These are phyloP conservation scores for Odontophorus gujanensis DNA, from an alignment of 2,113 vertebrate genomes.

Conservation along the genomic window DNA sequence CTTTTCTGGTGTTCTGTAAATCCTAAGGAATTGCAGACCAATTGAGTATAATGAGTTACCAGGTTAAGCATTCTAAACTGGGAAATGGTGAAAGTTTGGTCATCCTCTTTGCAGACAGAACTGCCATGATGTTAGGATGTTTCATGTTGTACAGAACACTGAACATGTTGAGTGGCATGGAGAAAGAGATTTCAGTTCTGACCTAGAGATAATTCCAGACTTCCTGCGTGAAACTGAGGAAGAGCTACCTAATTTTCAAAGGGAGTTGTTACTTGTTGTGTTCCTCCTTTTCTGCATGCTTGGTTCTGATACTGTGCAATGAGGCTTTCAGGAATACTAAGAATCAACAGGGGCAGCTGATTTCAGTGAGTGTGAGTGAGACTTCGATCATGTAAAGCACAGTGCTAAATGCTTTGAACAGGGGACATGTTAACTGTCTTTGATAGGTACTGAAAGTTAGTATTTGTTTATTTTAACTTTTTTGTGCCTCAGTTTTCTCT, in stretches of 20 bases:
- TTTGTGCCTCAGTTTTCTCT: neutral
- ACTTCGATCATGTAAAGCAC: neutral
- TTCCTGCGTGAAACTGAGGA: neutral
- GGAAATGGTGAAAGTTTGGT: neutral
- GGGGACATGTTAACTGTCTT: neutral
- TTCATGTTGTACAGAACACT: neutral
- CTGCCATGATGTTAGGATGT: neutral
- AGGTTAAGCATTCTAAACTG: neutral
- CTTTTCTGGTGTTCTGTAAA: neutral
- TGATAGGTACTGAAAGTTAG: neutral
- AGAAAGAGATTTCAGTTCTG: neutral
- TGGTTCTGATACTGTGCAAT: neutral
- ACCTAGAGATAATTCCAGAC: neutral
- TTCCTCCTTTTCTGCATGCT: neutral
- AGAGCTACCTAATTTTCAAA: neutral
- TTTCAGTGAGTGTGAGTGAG: neutral
- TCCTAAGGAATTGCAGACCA: neutral
- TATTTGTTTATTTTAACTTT: neutral
- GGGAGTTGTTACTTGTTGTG: neutral
- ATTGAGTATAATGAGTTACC: neutral
- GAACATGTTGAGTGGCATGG: neutral
- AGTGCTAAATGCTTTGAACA: neutral
- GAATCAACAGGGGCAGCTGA: neutral
- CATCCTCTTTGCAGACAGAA: neutral
- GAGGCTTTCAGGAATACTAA: neutral